Base-by-base conservation (phyloP, 2,888 invertebrate genomes). In the Philhelius pedissequus region DNA sequence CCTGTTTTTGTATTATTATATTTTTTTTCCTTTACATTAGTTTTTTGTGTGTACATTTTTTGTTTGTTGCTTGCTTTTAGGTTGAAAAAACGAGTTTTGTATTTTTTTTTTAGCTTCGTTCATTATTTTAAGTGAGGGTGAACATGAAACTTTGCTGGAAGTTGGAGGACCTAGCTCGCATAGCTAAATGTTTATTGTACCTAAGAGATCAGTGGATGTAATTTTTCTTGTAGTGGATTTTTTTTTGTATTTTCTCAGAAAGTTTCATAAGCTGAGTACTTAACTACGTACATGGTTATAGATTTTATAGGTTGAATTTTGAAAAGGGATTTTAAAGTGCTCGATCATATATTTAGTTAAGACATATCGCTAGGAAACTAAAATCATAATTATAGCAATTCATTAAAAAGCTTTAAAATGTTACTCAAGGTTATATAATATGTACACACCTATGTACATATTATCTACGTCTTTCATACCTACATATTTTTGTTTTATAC, bases 31-130 rank as follows among this genome's bases (percentile, higher is more conserved):
- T 74, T 45, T 50, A 38, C 20, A 58, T 38, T 48, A 54, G 38
- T 76, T 81, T 40, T 54, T 15, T 52, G 30, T 54, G 20, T 52
- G 30, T 18, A 62, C 15, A 43, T 43, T 32, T 32, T 18, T 43
- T 54, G 45, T 30, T 70, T 11, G n/a, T n/a, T 38, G 18, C 54
- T 30, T 45, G 32, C 27, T 62, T 45, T 32, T 30, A 48, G 48
- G 32, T 77, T 66, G 58, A 40, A 30, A 82, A 64, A 83, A 83
- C 82, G 56, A 64, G 82, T 83, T 83, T 70, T 68, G 1, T n/a
- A n/a, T 40, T 40, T 32, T 71, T 60, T 77, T 43, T 76, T 43
- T 70, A 71, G 48, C 38, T 80, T 70, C 48, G 32, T 35, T 48
- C 71, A 22, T 60, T 54, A 32, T 32, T 64, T 52, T 11, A 56